These are phyloP conservation scores for Petrocephalus schoutedeni DNA, from an alignment of 2,797 vertebrate genomes.

Conservation along the genomic window DNA sequence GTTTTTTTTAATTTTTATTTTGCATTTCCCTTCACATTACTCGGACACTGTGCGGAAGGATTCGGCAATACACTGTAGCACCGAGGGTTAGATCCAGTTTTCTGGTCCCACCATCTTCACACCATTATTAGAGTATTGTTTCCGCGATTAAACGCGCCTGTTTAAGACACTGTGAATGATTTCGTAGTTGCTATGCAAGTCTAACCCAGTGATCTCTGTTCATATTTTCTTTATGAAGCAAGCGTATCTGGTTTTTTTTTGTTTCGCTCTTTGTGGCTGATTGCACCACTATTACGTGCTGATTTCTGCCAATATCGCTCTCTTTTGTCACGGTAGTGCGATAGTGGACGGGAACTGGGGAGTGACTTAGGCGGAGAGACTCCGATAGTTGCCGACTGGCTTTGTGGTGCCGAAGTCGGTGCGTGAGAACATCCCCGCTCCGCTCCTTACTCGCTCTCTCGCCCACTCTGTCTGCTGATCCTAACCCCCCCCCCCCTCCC, in stretches of 20 bases:
- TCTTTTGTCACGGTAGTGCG: neutral
- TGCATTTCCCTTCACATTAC: neutral
- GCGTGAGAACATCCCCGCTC: neutral
- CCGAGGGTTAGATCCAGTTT: neutral
- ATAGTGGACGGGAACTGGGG: neutral
- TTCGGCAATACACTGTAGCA: neutral
- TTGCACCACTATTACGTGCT: neutral
- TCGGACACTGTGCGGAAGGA: neutral
- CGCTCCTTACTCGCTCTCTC: neutral
- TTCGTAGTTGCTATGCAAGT: neutral
- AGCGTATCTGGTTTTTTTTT: neutral
- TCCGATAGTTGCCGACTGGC: slow-evolving; percentile 1
- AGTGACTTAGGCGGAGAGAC: slow-evolving; percentile 1
- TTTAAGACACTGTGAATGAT: neutral
- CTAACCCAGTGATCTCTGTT: neutral
- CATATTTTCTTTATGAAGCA: neutral
- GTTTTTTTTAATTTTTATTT: neutral
- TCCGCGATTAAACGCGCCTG: neutral
- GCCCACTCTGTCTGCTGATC: slow-evolving; percentile 19
- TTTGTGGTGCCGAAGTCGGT: neutral
- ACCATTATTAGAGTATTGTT: neutral
- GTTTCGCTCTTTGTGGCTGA: neutral
- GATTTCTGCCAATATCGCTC: neutral
- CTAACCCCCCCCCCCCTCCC: neutral
- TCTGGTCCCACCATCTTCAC: neutral